Conservation (phyloP, 2,113 vertebrate species). For the Pyrgilauda ruficollis region DNA sequence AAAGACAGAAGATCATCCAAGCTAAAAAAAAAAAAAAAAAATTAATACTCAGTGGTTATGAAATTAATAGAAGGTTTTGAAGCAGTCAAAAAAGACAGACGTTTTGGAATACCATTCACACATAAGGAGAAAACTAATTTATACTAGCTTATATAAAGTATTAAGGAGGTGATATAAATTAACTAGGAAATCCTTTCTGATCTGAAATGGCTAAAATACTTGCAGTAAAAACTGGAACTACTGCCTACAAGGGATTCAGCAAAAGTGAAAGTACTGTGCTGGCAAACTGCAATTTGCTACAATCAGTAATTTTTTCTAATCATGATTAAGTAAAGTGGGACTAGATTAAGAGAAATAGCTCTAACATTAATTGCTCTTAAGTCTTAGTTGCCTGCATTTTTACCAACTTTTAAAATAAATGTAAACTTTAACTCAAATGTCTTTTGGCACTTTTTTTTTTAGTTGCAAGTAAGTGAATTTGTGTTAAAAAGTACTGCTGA, state of each 20-base stretch:
- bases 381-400: not conserved
- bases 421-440: not conserved
- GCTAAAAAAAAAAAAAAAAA: not conserved
- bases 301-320: not conserved
- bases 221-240: not conserved
- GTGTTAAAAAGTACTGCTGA: not conserved
- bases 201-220: not conserved
- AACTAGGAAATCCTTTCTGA: not conserved
- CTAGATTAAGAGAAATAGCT: not conserved
- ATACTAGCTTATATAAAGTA: not conserved
- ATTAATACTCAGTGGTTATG: not conserved
- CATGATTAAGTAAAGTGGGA: not conserved
- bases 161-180: not conserved
- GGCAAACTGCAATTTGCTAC: not conserved
- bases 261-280: not conserved
- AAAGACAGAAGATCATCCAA: not conserved
- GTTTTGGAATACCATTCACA: not conserved
- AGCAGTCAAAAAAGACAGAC: not conserved
- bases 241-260: not conserved
- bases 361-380: not conserved
- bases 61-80: not conserved
- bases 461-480: not conserved
- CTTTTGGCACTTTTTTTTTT: not conserved
- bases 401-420: not conserved
- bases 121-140: not conserved